Base-by-base conservation (phyloP, 2,888 invertebrate species). In the Cephonodes hylas region DNA sequence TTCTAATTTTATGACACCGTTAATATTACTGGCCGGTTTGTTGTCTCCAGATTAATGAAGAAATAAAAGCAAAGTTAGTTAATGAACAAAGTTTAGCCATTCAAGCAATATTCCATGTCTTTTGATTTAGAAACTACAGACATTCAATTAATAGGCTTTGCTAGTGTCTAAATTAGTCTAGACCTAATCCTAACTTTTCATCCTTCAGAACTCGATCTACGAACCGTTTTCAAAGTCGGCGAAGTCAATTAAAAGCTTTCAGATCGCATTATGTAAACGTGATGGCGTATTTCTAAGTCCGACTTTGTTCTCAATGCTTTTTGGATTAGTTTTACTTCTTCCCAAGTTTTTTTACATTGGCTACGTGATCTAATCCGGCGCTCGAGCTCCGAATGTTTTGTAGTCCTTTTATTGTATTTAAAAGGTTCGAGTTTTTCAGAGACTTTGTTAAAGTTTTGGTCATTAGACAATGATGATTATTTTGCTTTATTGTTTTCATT, bases 241-340 rank as follows among this genome's bases (percentile, higher is more conserved):
- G 13, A 60, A 63, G 66, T 63, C 65, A 63, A 65, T 66, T 66
- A 65, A 62, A 66, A 38, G 23, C 60, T 48, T 45, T 46, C 18
- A 22, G 57, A 44, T 56, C 34, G 38, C 15, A 65, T 63, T 63
- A 61, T 59, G 61, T 65, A 59, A 64, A 60, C 59, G 53, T 20
- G 60, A 46, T 58, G 45, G 46, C 46, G 53, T 27, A 27, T 27
- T 53, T 53, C 22, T 60, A 31, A 18, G 20, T 53, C 53, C 23
- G 60, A 60, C 42, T 60, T 48, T 45, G 34, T 48, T 48, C 23
- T 48, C 59, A 22, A 31, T 53, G 38, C 53, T 42, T 23, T 60
- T 60, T 42, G 42, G 18, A 53, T 60, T 60, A 60, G 38, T 59
- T 59, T 59, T 44, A 44, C 59, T 48, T 60, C 38, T 42, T 60